Conservation (phyloP, 2,113 vertebrate species). For the Odocoileus hemionus region DNA sequence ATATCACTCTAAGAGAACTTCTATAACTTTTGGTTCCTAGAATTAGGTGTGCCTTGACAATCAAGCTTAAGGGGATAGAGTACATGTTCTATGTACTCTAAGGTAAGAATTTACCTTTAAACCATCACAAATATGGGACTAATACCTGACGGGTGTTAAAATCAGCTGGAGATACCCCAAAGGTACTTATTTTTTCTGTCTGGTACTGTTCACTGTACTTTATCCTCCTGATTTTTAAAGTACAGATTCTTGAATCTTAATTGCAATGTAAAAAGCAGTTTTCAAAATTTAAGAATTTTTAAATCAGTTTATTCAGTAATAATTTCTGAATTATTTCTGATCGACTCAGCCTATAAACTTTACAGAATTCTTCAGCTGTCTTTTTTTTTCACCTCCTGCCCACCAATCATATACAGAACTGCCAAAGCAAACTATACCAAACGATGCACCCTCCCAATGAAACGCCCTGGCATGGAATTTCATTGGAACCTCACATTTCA, state of each 20-base stretch:
- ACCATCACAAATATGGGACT: slow-evolving; percentile 59
- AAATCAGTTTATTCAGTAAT: slow-evolving; percentile 7
- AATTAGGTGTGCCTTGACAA: slow-evolving; percentile 36
- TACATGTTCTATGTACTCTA: slow-evolving; percentile 7
- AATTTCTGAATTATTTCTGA: background rate
- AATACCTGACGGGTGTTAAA: background rate
- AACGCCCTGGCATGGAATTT: slow-evolving; percentile 16
- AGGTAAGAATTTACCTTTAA: slow-evolving; percentile 34
- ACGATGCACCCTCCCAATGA: slow-evolving; percentile 1
- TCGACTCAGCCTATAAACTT: slow-evolving; percentile 8
- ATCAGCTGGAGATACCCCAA: background rate
- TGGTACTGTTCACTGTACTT: background rate
- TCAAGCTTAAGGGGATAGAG: background rate
- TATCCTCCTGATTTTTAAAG: background rate
- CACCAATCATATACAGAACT: background rate
- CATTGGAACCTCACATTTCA: slow-evolving; percentile 27
- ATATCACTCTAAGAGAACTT: background rate
- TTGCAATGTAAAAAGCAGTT: background rate
- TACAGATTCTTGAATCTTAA: background rate
- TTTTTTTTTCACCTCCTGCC: background rate
- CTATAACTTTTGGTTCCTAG: background rate
- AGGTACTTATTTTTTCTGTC: slow-evolving; percentile 13
- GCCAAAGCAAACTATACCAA: slow-evolving; percentile 35
- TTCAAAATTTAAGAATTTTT: slow-evolving; percentile 30
- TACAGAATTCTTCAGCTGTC: slow-evolving; percentile 50